Percentiles rank a stretch among this genome's conserved stretches.
phyloP scores from a whole-genome alignment of 2,888 invertebrate genomes.

The Saturnia pavonia region DNA sequence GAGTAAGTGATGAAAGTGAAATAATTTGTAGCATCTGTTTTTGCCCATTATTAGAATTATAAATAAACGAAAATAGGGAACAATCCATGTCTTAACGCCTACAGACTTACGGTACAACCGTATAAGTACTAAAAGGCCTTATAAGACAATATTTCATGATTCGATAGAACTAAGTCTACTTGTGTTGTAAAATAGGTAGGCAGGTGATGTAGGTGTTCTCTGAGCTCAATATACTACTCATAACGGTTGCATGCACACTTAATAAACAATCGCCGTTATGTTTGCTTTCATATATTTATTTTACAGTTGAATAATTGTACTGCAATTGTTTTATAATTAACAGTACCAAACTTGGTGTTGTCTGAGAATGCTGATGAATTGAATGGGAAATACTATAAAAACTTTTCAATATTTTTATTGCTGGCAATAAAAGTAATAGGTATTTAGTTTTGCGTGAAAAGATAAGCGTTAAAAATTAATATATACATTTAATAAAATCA shows the following conservation, averaged over 20 bases:
- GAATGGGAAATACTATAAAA: neutral
- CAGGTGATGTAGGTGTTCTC: conserved; percentile 15
- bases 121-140: conserved; percentile 1
- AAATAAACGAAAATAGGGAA: neutral
- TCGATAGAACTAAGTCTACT: conserved; percentile 4
- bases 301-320: neutral
- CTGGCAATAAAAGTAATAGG: neutral
- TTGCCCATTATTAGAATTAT: too few relatives aligned
- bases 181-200: neutral
- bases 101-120: neutral
- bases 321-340: neutral
- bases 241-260: conserved; percentile 22
- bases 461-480: neutral
- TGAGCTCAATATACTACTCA: conserved; percentile 18
- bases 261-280: conserved; percentile 21
- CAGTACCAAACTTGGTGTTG: too few relatives aligned
- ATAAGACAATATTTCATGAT: conserved; percentile 14
- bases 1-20: too few relatives aligned
- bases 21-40: too few relatives aligned
- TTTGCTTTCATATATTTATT: conserved; percentile 2
- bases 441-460: neutral
- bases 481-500: neutral
- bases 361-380: neutral
- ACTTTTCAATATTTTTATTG: neutral
- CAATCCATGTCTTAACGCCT: neutral